These are phyloP conservation scores for Watersipora subatra DNA, from an alignment of 1,140 invertebrate genomes.

Conservation along the genomic window DNA sequence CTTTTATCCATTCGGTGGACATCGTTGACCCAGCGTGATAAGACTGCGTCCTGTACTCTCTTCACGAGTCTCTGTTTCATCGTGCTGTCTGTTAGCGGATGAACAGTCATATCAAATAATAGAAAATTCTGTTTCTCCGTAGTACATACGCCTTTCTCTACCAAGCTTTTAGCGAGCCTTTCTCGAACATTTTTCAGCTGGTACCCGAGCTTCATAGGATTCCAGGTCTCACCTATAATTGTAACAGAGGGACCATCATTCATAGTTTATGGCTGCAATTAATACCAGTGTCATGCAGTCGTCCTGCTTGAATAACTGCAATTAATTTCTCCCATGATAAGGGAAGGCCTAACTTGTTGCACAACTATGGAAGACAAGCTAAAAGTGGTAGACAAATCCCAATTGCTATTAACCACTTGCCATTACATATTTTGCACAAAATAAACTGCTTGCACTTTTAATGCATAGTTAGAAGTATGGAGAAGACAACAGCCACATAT, in stretches of 20 bases:
- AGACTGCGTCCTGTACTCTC: constrained; percentile 85
- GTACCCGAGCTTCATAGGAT: constrained; percentile 93
- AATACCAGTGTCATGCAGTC: no score
- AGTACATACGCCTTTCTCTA: constrained; percentile 98
- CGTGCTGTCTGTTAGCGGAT: constrained; percentile 87
- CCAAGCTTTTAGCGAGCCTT: constrained; percentile 95
- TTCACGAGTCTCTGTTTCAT: constrained; percentile 94
- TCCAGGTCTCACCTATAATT: constrained; percentile 96
- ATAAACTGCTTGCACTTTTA: no score
- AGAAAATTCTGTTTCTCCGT: constrained; percentile 99
- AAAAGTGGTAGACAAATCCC: no score
- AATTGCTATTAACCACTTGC: no score
- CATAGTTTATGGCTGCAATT: background rate
- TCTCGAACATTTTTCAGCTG: constrained; percentile 97
- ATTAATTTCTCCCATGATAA: no score
- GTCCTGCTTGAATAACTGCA: no score
- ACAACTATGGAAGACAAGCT: no score
- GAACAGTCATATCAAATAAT: constrained; percentile 99
- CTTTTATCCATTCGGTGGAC: constrained; percentile 91
- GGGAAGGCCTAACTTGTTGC: no score
- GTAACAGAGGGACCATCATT: constrained; percentile 5
- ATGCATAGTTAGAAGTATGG: no score
- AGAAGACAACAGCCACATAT: no score
- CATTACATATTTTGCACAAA: no score
- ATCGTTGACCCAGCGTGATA: constrained; percentile 93